Conservation (phyloP, 37 sponge, comb jelly and placozoan genomes). For the Hormiphora californensis region DNA sequence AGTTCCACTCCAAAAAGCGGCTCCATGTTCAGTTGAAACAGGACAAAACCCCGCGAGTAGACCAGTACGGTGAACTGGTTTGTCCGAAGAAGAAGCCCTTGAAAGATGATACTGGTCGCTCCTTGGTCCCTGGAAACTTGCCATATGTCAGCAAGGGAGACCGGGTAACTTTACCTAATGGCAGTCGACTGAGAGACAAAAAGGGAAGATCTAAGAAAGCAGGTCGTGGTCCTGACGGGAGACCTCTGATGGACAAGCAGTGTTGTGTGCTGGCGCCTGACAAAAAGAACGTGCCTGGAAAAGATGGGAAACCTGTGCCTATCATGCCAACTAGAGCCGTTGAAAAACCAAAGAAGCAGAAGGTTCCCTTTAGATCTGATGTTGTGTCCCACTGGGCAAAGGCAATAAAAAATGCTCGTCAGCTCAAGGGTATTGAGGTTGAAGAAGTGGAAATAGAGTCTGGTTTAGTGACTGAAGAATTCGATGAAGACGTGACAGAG, state of each 20-base stretch:
- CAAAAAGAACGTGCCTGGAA: background rate
- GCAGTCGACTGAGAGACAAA: background rate
- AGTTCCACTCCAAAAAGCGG: background rate
- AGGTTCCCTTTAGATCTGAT: too few species aligned
- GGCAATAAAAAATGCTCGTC: too few species aligned
- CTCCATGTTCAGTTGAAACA: background rate
- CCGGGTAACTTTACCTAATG: background rate
- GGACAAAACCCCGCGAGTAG: background rate
- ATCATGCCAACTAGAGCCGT: too few species aligned
- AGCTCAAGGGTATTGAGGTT: too few species aligned
- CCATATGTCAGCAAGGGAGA: background rate
- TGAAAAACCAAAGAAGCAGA: too few species aligned
- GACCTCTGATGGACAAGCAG: background rate
- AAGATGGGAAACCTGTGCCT: background rate
- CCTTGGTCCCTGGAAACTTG: background rate
- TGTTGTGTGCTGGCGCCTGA: background rate
- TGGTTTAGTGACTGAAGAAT: too few species aligned
- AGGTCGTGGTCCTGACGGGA: background rate
- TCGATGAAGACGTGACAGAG: too few species aligned
- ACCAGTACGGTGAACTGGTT: background rate
- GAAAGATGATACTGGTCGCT: background rate
- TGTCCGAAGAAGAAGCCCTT: background rate
- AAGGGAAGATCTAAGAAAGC: background rate
- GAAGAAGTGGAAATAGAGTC: too few species aligned
- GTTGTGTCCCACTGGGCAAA: too few species aligned